Base-by-base conservation (phyloP, 2,113 vertebrate genomes). In the Zosterops borbonicus region DNA sequence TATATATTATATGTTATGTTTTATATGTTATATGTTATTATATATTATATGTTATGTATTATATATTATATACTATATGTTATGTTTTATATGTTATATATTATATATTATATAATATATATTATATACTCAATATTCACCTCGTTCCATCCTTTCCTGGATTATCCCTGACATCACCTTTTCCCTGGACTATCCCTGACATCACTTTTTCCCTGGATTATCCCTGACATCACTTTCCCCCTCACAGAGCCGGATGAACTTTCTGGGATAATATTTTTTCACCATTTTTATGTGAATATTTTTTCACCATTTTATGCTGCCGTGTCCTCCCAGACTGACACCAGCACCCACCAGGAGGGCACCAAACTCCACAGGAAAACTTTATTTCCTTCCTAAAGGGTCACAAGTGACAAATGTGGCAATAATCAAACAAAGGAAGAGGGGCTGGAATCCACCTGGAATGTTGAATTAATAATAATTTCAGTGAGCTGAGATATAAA, bases 301-400 rank as follows among this genome's bases (percentile, higher is more conserved):
- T 28, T 28, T 27, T 19, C 41, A 25, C 21, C 47, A 7, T 5
- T 16, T n/a, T 2, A 2, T 0, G 52, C 31, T 19, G 12, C 3
- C 5, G 18, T 2, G 41, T 5, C 33, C 76, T 67, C 52, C 37
- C 67, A 13, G 14, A 1, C 7, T 0, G 0, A 42, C 65, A 64
- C 18, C 80, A 62, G 5, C n/a, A n/a, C 19, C 17, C 56, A 37
- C 1, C 47, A 74, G 56, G 39, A 89, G 44, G 50, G 67, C 56
- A 80, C 59, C 9, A 3, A 85, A 78, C 76, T 80, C 87, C 92
- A 91, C 31, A 84, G 11, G 18, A 20, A 89, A 85, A 90, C 56
- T 39, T 28, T 2, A 37, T 58, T 69, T 63, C 41, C 68, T 13
- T 84, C 59, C 82, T 71, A 12, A 62, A 62, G 53, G 24, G 29